Percentiles rank a stretch among this genome's conserved stretches.
Evolutionary conservation across 1,140 invertebrate species (phyloP).

Genomic region (Trialeurodes vaporariorum): DNA sequence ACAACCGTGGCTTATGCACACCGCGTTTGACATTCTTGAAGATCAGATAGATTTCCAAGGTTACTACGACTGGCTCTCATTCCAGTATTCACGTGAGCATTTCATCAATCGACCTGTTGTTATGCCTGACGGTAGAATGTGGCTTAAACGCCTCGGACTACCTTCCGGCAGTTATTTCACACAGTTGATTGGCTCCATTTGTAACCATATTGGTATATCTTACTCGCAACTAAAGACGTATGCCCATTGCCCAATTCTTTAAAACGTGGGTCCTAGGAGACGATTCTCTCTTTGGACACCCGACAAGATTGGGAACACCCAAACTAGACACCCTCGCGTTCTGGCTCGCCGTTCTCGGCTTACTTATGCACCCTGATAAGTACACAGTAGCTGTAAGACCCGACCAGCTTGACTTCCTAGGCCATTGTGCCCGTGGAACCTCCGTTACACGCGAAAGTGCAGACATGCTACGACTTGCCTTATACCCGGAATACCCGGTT

Average conservation of each 20-base stretch:
- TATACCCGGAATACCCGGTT: neutral
- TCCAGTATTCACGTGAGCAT: neutral
- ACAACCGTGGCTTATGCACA: neutral
- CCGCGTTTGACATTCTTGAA: neutral
- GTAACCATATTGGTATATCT: neutral
- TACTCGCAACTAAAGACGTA: neutral
- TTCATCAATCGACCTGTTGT: neutral
- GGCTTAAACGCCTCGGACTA: neutral
- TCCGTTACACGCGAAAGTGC: neutral
- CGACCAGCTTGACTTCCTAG: neutral
- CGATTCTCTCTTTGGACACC: neutral
- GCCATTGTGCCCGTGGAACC: neutral
- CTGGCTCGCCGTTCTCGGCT: neutral
- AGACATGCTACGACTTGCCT: neutral
- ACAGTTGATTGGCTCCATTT: neutral
- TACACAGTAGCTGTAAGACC: neutral
- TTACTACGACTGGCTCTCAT: neutral
- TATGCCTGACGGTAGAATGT: neutral
- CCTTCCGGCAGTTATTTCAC: neutral
- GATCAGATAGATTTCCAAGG: neutral
- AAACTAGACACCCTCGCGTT: neutral
- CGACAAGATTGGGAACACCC: neutral
- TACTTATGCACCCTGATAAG: neutral
- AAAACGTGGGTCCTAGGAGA: neutral
- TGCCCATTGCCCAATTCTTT: neutral